Percentiles rank a stretch among this genome's conserved stretches.
Conservation (phyloP, 2,888 invertebrate genomes). For the Hydraecia micacea region DNA sequence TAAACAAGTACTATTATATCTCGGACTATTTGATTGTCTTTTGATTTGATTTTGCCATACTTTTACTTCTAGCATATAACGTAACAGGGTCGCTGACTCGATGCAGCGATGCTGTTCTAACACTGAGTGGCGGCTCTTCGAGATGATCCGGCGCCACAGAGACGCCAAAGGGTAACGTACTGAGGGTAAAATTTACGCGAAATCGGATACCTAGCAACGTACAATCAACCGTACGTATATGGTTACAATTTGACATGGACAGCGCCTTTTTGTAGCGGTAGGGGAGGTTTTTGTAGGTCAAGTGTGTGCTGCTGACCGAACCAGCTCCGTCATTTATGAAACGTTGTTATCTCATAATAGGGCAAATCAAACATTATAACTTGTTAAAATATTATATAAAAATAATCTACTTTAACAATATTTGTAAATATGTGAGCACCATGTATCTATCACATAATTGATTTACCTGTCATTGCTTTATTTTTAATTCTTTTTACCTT, state of each 20-base stretch:
- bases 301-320: not conserved
- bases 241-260: not conserved
- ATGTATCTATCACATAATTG: no score
- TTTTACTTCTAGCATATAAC: not conserved
- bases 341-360: not conserved
- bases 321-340: not conserved
- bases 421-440: no score
- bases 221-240: no score
- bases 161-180: not conserved
- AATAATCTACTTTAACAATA: no score
- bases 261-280: not conserved
- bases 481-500: no score
- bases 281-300: not conserved
- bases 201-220: not conserved
- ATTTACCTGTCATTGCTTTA: no score
- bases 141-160: slow-evolving; percentile 29
- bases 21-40: not conserved
- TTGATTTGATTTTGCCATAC: no score
- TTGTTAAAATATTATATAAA: no score
- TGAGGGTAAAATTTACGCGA: not conserved
- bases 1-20: not conserved
- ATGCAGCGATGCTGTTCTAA: slow-evolving; percentile 25
- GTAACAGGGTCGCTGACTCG: not conserved
- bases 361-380: not conserved
- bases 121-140: slow-evolving; percentile 17